Base-by-base conservation (phyloP, 2,888 invertebrate genomes). In the Brachynemurus nebulosus region DNA sequence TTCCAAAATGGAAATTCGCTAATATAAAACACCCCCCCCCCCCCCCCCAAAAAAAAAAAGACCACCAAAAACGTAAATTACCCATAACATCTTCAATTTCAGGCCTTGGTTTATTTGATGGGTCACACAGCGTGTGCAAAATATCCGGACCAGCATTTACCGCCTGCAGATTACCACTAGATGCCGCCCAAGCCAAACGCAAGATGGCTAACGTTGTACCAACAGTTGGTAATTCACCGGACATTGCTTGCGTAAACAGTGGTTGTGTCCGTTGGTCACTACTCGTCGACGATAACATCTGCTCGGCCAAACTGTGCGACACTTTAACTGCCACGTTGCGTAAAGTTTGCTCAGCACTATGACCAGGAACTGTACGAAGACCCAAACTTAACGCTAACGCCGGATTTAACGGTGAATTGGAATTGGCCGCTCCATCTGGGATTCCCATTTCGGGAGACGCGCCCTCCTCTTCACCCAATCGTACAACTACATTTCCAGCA, bases 251-350 rank as follows among this genome's bases (percentile, higher is more conserved):
- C 36, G 64, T 63, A 46, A 73, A 69, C 14, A 74, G 55, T 23
- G 64, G 64, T 33, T 70, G 66, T 48, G 68, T 69, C 17, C 66
- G 63, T 43, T 69, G 68, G n/a, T 68, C 66, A 42, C 70, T 70
- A 0, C 62, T 56, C 23, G 63, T 64, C 3, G 67, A 64, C 19
- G 67, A 64, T 16, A 68, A 54, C 64, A 69, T 69, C 56, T 39
- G 79, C 54, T 83, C 82, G 11, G 85, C 81, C 44, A 93, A 68
- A 45, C 79, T 76, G 52, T 83, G 83, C 0, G 91, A 88, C 48
- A 93, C 67, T 60, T 89, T 84, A 40, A 79, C 74, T 1, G 91
- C 83, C 18, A 92, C 86, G 48, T 78, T 82, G 54, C 90, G 78
- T 39, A 92, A 68, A 36, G 63, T 53, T 61, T 63, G 77, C 64